Conservation (phyloP, 2,888 invertebrate species). For the Dicyrtomina minuta region DNA sequence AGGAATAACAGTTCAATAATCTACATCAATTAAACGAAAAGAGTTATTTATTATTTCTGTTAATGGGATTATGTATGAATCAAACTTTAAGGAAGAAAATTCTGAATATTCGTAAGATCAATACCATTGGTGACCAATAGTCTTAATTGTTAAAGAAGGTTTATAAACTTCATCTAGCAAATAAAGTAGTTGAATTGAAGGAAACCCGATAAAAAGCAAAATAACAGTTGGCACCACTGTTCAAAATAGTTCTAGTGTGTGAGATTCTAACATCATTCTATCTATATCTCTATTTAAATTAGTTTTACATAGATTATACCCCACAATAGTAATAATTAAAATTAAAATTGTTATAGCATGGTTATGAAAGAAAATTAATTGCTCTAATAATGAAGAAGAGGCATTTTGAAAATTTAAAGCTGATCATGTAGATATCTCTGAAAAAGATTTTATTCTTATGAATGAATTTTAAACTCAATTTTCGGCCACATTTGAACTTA, state of each 20-base stretch:
- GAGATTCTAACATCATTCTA: constrained; percentile 30
- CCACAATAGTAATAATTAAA: constrained; percentile 65
- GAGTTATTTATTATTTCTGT: constrained; percentile 59
- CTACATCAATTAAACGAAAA: constrained; percentile 67
- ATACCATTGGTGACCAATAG: constrained; percentile 59
- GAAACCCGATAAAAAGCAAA: constrained; percentile 42
- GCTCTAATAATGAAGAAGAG: constrained; percentile 67
- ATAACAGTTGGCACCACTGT: constrained; percentile 38
- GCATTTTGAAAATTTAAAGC: constrained; percentile 65
- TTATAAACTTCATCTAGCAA: constrained; percentile 42
- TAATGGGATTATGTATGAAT: constrained; percentile 64
- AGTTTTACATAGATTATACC: constrained; percentile 61
- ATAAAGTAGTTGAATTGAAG: constrained; percentile 43
- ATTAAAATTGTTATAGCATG: constrained; percentile 65
- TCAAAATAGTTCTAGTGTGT: constrained; percentile 41
- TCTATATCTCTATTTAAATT: constrained; percentile 62
- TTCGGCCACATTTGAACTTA: constrained; percentile 43
- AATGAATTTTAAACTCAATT: constrained; percentile 46
- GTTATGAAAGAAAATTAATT: constrained; percentile 67
- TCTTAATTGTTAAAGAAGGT: constrained; percentile 42
- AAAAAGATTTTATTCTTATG: constrained; percentile 32
- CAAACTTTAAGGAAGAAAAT: constrained; percentile 64
- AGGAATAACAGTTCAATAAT: constrained; percentile 65
- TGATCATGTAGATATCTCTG: constrained; percentile 47
- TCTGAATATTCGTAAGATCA: constrained; percentile 70